Percentiles rank a stretch among this genome's conserved stretches.
Evolutionary conservation across 2,888 invertebrate species (phyloP).

Genomic region (Malacosoma neustria): DNA sequence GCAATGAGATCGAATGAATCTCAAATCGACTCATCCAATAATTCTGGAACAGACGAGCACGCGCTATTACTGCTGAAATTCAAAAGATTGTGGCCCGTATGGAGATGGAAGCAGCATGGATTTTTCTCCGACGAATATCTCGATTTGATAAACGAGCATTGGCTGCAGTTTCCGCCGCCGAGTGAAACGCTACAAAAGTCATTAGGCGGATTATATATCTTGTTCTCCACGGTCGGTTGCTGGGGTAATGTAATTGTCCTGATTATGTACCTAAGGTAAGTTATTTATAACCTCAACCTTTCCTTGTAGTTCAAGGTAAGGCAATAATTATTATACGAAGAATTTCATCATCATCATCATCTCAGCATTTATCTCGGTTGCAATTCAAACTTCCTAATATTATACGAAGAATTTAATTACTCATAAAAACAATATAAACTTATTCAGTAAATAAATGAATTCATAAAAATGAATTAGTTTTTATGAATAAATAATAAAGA

Average conservation of each 20-base stretch:
- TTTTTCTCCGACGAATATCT: constrained; percentile 75
- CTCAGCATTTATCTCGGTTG: no score
- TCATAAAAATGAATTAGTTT: no score
- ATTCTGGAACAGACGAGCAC: constrained; percentile 27
- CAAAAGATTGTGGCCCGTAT: constrained; percentile 53
- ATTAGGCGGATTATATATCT: constrained; percentile 76
- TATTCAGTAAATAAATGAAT: no score
- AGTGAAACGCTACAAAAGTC: constrained; percentile 69
- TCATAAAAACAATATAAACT: no score
- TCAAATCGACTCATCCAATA: constrained; percentile 18
- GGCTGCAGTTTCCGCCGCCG: constrained; percentile 82
- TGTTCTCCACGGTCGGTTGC: constrained; percentile 79
- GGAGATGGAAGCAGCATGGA: constrained; percentile 67
- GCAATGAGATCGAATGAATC: constrained; percentile 18
- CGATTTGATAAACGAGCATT: constrained; percentile 79
- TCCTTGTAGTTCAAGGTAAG: no score
- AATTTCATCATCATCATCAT: no score
- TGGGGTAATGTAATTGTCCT: constrained; percentile 83
- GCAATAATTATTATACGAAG: no score
- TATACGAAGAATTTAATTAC: no score
- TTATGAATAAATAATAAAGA: no score
- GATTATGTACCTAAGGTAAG: constrained; percentile 82
- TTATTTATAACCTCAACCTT: no score
- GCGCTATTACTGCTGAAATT: constrained; percentile 41
- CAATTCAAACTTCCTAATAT: no score